Conservation (phyloP, 1,140 invertebrate genomes). For the Achatina immaculata region DNA sequence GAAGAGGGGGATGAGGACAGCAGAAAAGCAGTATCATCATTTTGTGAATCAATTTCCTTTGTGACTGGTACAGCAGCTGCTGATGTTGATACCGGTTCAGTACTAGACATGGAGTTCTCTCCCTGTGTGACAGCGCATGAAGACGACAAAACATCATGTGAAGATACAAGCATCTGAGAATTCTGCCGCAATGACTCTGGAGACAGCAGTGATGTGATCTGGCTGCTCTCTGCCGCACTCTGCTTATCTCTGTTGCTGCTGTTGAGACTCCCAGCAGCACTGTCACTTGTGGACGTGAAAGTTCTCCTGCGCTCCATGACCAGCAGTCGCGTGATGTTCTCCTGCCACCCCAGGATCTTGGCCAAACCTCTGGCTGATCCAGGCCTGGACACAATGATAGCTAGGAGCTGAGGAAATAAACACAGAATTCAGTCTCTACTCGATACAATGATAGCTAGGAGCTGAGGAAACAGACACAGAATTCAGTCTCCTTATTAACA, state of each 20-base stretch:
- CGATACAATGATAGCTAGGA: slow-evolving; percentile 59
- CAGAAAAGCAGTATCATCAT: background rate
- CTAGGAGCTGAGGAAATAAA: slow-evolving; percentile 56
- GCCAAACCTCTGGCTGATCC: slow-evolving; percentile 63
- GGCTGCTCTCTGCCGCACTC: background rate
- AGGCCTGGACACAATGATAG: slow-evolving; percentile 57
- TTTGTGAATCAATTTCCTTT: background rate
- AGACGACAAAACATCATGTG: background rate
- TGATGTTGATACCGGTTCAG: background rate
- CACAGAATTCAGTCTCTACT: too few relatives aligned
- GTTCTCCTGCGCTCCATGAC: slow-evolving; percentile 26
- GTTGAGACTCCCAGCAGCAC: background rate
- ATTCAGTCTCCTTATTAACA: too few relatives aligned
- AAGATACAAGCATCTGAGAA: background rate
- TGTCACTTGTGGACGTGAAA: background rate
- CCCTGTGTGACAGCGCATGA: background rate
- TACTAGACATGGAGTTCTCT: background rate
- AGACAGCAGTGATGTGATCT: background rate
- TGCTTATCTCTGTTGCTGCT: background rate
- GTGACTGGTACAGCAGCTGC: background rate
- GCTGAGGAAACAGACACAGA: slow-evolving; percentile 53
- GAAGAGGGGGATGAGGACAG: background rate
- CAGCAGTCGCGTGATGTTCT: slow-evolving; percentile 75
- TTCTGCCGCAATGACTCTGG: background rate
- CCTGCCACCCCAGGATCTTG: slow-evolving; percentile 75